Evolutionary conservation across 2,113 vertebrate species (phyloP), one percentile per base, ranked within the genome.

Genomic region (Dascyllus trimaculatus): DNA sequence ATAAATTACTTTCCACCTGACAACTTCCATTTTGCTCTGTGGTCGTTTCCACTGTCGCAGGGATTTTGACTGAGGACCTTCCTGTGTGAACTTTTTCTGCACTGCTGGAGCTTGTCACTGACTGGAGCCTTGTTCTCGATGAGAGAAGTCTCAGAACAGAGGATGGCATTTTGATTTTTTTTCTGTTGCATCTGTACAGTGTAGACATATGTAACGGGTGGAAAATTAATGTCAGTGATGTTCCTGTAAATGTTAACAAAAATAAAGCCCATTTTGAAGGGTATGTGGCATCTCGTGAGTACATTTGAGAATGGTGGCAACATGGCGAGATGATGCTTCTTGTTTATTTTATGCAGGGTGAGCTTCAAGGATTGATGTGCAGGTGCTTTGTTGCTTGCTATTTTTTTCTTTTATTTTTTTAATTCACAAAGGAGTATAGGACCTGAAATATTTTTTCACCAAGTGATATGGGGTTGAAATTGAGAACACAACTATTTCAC

Each of bases 231-330:
- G 92, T 94, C 91, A 89, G 93, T 95, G 91, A 91, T 92, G 91
- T 95, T 94, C 90, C 90, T 91, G 85, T 95, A 89, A 90, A 93
- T 94, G 92, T 94, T 93, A 92, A 92, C 92, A 85, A 91, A 19
- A 95, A 95, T 94, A 95, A 95, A 93, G 80, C 86, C 75, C 75
- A 53, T 88, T 94, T 94, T 93, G 85, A 91, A 92, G 89, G 90
- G 63, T 82, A 54, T 10, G 1, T 49, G 11, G 18, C 19, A 66
- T 51, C 57, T 62, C 40, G 14, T 64, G 82, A 58, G 57, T 74
- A 18, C 17, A 32, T 60, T 9, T 6, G 2, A 45, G 32, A 52
- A 15, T 11, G 19, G 5, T 4, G 10, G 35, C 49, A 40, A 3
- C 17, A 5, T n/a, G 19, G 5, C 6, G 29, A 6, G 29, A 29